Percentiles rank a stretch among this genome's conserved stretches.
Evolutionary conservation across 2,797 vertebrate genomes (phyloP).

Genomic region (Synaphobranchus kaupii): DNA sequence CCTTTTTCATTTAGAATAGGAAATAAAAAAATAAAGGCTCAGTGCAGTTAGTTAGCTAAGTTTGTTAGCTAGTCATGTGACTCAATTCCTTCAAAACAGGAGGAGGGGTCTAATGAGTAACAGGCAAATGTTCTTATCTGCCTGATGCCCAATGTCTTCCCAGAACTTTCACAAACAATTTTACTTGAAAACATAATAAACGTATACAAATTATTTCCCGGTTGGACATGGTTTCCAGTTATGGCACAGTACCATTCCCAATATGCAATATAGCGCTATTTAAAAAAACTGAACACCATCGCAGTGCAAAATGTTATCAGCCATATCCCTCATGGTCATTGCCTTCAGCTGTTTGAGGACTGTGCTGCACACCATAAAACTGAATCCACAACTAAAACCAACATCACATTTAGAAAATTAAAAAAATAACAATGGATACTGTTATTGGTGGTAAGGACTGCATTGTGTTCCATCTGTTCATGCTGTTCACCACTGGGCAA

Average conservation of each 20-base stretch:
- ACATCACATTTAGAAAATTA: neutral
- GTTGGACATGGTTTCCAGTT: neutral
- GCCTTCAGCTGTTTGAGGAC: neutral
- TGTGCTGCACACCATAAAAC: neutral
- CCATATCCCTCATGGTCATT: neutral
- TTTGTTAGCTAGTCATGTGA: constrained; percentile 6
- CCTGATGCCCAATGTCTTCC: neutral
- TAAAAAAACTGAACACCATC: neutral
- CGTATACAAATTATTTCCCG: neutral
- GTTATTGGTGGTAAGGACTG: neutral
- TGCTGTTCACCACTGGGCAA: neutral
- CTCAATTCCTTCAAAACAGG: neutral
- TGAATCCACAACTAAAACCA: neutral
- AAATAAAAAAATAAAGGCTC: neutral
- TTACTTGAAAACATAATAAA: neutral
- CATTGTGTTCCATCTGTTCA: too few relatives aligned
- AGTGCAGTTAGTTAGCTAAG: neutral
- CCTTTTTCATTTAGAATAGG: constrained; percentile 23
- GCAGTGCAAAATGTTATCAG: neutral
- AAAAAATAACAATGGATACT: neutral
- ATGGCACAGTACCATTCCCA: neutral
- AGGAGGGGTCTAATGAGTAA: neutral
- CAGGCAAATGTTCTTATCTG: neutral
- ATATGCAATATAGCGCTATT: neutral
- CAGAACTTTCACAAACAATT: neutral